Conservation (phyloP, 2,113 vertebrate genomes). For the Colinus virginianus region DNA sequence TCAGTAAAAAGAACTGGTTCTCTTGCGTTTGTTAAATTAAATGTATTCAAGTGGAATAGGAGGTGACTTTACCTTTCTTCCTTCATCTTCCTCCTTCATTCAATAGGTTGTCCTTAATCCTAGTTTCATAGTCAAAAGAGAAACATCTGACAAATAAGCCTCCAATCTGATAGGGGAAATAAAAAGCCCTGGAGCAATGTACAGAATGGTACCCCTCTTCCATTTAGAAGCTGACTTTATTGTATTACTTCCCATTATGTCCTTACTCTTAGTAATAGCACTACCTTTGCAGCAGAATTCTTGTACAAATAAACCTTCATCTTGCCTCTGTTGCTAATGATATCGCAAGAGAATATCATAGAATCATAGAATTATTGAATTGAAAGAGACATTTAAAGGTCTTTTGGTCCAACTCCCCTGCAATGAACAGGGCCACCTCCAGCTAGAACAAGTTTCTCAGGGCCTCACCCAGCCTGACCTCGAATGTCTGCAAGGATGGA, state of each 20-base stretch:
- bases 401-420: no score
- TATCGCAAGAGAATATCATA: background rate
- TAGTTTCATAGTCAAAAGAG: background rate
- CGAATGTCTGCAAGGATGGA: no score
- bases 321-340: background rate
- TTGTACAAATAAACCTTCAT: background rate
- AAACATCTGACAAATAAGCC: background rate
- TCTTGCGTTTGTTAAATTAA: background rate
- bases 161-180: background rate
- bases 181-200: background rate
- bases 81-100: background rate
- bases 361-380: no score
- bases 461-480: no score
- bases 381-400: no score
- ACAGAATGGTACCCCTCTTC: fast-evolving
- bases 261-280: background rate
- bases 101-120: background rate
- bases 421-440: no score
- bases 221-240: background rate
- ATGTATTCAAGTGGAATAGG: background rate
- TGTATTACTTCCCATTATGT: background rate
- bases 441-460: no score
- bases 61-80: background rate
- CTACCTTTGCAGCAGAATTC: background rate
- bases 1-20: background rate